Percentiles rank a stretch among this genome's conserved stretches.
Evolutionary conservation across 2,113 vertebrate genomes (phyloP).

Genomic region (Melanerpes formicivorus): DNA sequence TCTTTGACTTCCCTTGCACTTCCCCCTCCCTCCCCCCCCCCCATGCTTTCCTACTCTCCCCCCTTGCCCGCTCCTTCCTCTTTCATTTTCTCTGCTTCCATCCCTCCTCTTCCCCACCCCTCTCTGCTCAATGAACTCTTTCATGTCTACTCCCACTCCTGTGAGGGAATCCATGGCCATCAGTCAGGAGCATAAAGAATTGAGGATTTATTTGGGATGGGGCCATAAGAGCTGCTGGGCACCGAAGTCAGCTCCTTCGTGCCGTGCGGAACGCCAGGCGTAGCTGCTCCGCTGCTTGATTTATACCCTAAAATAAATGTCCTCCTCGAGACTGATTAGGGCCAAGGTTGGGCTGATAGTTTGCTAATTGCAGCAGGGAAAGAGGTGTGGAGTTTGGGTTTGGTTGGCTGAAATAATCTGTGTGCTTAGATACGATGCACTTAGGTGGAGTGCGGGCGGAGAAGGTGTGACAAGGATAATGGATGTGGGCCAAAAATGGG

Average conservation of each 20-base stretch:
- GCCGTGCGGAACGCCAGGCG: rapidly evolving
- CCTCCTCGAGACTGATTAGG: background rate
- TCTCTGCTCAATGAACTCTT: background rate
- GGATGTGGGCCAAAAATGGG: background rate
- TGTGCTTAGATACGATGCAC: background rate
- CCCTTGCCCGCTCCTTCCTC: background rate
- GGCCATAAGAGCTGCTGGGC: background rate
- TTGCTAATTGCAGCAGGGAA: background rate
- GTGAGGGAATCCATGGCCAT: background rate
- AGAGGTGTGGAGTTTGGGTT: background rate
- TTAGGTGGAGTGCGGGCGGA: background rate
- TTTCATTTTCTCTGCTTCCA: background rate
- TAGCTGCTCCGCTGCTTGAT: background rate
- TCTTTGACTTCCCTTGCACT: background rate
- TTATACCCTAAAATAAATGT: background rate
- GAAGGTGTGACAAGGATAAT: background rate
- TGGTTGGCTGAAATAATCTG: background rate
- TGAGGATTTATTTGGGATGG: background rate
- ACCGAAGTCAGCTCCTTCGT: background rate
- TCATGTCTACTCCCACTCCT: background rate
- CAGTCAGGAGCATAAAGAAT: background rate
- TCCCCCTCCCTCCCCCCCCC: background rate
- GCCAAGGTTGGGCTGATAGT: conserved; percentile 7
- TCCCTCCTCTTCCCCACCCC: background rate
- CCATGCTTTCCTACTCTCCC: background rate